Evolutionary conservation across 2,888 invertebrate species (phyloP), one percentile per base, ranked within the genome.

Genomic region (Punctoribates punctum): DNA sequence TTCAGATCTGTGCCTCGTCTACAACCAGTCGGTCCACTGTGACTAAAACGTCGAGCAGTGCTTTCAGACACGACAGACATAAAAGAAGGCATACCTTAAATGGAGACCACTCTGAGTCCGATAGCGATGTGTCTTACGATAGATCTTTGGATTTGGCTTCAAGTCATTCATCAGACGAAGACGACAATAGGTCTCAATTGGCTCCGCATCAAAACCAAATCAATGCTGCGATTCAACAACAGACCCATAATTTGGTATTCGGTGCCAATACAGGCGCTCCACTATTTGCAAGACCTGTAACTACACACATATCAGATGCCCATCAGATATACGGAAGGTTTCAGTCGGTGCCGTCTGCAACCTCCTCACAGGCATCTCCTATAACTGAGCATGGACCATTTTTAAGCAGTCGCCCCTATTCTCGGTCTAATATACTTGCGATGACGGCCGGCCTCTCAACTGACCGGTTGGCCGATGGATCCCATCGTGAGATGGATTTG

Each of bases 151-250:
- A 96, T 81, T 87, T 96, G 73, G 96, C 96, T 17, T 96, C 96
- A 73, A 95, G 95, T 83, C 96, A 96, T 85, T 94, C 94, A 13
- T 95, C 94, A 72, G 96, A 96, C 82, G 96, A 96, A 80, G 89
- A 89, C 75, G 87, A 88, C 79, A 86, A 78, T 46, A 73, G 57
- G 11, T 27, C 48, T 34, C 34, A 34, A 8, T 34, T 34, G 29
- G 73, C 77, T 8, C 77, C 77, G 9, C 42, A 42, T 13, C 42
- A 77, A 27, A 77, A 77, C 57, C 75, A 75, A 38, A 77, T 77
- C 60, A 77, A 77, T 67, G 34, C 46, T 2, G 48, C 73, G 6
- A 73, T 75, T 51, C 70, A 75, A 48, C 73, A 77, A 73, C 25
- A 75, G 20, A 65, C 23, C 5, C 54, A 76, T 0, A 72, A 70